Conservation (phyloP, 2,888 invertebrate genomes). For the Eristalis tenax region DNA sequence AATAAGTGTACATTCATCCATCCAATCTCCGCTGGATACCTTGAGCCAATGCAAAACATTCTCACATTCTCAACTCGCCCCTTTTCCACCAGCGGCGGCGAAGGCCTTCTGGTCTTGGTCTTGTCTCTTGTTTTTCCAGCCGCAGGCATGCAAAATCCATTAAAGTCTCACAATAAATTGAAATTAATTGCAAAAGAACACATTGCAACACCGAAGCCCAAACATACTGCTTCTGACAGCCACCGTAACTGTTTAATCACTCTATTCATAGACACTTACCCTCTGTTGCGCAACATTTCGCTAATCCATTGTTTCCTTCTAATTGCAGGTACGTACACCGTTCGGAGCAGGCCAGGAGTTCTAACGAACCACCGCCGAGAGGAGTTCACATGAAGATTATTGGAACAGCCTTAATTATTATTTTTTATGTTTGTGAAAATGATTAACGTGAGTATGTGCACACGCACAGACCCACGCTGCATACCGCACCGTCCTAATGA, state of each 20-base stretch:
- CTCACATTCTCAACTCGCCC: background rate
- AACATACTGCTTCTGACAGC: constrained; percentile 1
- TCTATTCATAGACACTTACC: constrained; percentile 63
- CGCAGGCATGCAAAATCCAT: background rate
- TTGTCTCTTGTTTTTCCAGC: background rate
- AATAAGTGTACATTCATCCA: no score
- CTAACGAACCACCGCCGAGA: constrained; percentile 29
- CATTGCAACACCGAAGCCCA: constrained; percentile 33
- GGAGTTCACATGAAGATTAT: constrained; percentile 62
- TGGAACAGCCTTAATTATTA: constrained; percentile 62
- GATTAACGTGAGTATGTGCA: constrained; percentile 59
- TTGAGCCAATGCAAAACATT: background rate
- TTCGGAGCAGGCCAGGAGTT: constrained; percentile 38
- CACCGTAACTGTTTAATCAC: constrained; percentile 28
- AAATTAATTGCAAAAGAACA: constrained; percentile 29
- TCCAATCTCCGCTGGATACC: background rate
- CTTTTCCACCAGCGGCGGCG: background rate
- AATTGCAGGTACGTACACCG: constrained; percentile 66
- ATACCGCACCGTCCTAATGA: constrained; percentile 35
- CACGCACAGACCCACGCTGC: constrained; percentile 9
- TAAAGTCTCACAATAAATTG: constrained; percentile 16
- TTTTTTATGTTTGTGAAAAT: constrained; percentile 17
- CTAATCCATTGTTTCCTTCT: constrained; percentile 67
- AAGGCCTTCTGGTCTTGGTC: background rate
- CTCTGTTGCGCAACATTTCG: constrained; percentile 65